phyloP scores from a whole-genome alignment of 1,140 invertebrate genomes.

The Teleogryllus occipitalis region DNA sequence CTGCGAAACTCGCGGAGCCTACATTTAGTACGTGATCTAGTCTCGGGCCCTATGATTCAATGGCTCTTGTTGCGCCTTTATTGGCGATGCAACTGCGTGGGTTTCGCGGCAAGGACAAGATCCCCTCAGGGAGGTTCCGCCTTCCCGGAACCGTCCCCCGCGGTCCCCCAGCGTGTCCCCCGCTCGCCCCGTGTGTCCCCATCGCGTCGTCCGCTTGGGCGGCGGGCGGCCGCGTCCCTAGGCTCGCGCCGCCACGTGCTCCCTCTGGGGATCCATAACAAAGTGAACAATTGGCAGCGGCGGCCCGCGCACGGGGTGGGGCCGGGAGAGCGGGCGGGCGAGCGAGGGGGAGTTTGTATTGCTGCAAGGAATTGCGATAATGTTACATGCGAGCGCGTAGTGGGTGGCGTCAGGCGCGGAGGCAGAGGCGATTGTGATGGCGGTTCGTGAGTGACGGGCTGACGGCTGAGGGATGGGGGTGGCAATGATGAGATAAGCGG shows the following conservation, averaged over 20 bases:
- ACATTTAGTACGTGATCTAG: no score
- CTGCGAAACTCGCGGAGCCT: no score
- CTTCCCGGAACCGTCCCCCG: no score
- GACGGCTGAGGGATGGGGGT: not conserved
- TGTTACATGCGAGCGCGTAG: not conserved
- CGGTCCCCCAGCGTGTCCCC: no score
- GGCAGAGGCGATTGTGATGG: not conserved
- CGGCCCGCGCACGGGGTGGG: not conserved
- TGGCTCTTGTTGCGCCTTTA: no score
- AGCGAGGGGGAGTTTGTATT: not conserved
- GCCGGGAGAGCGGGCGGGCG: not conserved
- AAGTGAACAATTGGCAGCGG: slow-evolving; percentile 14
- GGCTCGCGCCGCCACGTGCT: not conserved
- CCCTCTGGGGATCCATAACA: slow-evolving; percentile 14
- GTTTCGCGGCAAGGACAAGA: no score
- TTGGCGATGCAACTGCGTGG: no score
- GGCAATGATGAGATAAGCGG: no score
- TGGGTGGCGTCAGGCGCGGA: not conserved
- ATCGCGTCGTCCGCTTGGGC: not conserved
- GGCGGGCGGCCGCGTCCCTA: not conserved
- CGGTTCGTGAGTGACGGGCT: not conserved
- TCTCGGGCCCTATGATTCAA: no score
- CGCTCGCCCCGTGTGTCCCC: not conserved
- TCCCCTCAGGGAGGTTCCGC: no score
- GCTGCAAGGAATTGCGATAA: not conserved